Evolutionary conservation across 2,113 vertebrate species (phyloP).

Genomic region (Microtus pennsylvanicus): DNA sequence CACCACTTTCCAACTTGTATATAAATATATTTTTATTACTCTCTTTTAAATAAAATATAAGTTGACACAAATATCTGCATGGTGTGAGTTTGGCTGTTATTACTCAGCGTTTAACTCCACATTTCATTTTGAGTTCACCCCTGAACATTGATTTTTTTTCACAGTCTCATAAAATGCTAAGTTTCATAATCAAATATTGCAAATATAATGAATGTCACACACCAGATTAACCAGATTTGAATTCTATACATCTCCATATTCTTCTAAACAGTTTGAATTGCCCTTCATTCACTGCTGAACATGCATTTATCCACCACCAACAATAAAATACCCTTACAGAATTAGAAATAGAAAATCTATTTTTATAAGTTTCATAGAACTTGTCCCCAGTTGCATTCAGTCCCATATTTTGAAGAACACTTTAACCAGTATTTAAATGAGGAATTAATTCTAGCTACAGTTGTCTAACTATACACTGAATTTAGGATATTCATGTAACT

Average conservation of each 20-base stretch:
- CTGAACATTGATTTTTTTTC: neutral
- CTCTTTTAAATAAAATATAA: neutral
- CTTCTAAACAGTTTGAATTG: neutral
- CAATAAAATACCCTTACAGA: neutral
- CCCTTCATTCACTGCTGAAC: neutral
- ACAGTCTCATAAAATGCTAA: neutral
- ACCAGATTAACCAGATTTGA: too few relatives aligned
- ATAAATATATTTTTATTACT: neutral
- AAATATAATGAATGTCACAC: neutral
- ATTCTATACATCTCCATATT: neutral
- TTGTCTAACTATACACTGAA: neutral
- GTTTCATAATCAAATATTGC: neutral
- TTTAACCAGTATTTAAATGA: neutral
- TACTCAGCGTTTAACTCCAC: neutral
- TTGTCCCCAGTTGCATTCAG: neutral
- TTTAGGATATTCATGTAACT: neutral
- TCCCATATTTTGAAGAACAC: neutral
- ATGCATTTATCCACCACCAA: neutral
- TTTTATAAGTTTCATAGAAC: neutral
- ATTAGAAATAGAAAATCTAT: neutral
- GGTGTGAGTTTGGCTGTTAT: neutral
- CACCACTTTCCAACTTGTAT: neutral
- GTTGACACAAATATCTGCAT: neutral
- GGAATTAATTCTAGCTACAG: neutral
- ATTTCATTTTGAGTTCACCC: neutral